Evolutionary conservation across 2,888 invertebrate species (phyloP).

Genomic region (Agrochola lychnidis): DNA sequence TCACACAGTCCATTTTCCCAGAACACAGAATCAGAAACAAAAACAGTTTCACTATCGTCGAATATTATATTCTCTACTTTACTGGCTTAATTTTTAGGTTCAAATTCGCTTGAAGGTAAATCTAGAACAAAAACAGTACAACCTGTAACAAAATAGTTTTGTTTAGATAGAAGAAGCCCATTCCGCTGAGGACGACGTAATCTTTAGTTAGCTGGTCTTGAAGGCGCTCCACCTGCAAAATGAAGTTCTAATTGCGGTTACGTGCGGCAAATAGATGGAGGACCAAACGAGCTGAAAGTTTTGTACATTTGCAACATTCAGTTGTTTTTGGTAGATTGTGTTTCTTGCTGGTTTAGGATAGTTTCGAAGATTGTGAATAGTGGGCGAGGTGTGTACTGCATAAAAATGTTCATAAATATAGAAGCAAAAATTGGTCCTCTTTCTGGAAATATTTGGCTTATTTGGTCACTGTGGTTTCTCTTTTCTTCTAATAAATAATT

Average conservation of each 20-base stretch:
- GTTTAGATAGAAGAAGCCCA: conserved; percentile 90
- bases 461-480: background rate
- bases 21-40: background rate
- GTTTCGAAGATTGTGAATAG: conserved; percentile 15
- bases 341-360: conserved; percentile 30
- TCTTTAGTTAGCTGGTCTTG: conserved; percentile 91
- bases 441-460: background rate
- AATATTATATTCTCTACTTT: background rate
- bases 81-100: accelerated
- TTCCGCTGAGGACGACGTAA: conserved; percentile 91
- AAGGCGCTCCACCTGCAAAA: conserved; percentile 89
- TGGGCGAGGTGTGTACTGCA: background rate
- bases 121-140: conserved; percentile 46
- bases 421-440: background rate
- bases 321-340: conserved; percentile 23
- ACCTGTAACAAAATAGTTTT: conserved; percentile 90
- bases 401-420: background rate
- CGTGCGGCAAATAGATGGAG: conserved; percentile 39
- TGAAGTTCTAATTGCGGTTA: conserved; percentile 50
- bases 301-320: conserved; percentile 33
- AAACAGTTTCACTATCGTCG: background rate
- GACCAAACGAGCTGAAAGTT: conserved; percentile 40
- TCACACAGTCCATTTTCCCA: background rate
- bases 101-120: background rate
- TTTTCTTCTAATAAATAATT: background rate